phyloP scores from a whole-genome alignment of 2,888 invertebrate species.

The Leptothorax acervorum region DNA sequence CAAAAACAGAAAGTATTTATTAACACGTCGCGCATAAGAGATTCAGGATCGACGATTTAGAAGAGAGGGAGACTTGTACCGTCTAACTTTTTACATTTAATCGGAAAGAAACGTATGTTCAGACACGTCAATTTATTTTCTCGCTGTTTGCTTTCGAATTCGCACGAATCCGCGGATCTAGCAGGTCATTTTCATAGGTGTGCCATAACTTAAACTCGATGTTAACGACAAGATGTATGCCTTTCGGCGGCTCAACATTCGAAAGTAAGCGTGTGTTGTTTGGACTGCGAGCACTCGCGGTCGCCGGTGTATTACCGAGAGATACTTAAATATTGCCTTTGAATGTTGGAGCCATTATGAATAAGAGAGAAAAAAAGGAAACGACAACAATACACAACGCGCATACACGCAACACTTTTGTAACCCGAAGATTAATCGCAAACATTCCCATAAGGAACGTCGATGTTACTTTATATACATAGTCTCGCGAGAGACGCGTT shows the following conservation, averaged over 20 bases:
- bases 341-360: conserved; percentile 52
- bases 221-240: conserved; percentile 68
- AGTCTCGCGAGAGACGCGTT: conserved; percentile 41
- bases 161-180: neutral
- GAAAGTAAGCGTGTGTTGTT: conserved; percentile 35
- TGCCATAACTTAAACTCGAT: conserved; percentile 77
- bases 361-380: conserved; percentile 27
- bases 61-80: neutral
- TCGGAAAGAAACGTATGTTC: neutral
- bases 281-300: neutral
- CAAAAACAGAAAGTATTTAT: conserved; percentile 49
- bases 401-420: conserved; percentile 30
- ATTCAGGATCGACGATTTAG: neutral
- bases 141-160: conserved; percentile 3
- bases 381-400: neutral
- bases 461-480: conserved; percentile 60
- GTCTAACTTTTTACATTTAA: conserved; percentile 18
- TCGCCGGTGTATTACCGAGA: conserved; percentile 17
- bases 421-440: conserved; percentile 56
- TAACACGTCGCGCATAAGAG: neutral
- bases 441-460: conserved; percentile 67
- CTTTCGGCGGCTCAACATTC: conserved; percentile 63
- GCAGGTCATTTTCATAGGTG: conserved; percentile 67
- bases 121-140: conserved; percentile 15
- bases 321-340: conserved; percentile 45